These are phyloP conservation scores for Arremon brunneinucha DNA, from an alignment of 2,797 vertebrate species.

Conservation along the genomic window DNA sequence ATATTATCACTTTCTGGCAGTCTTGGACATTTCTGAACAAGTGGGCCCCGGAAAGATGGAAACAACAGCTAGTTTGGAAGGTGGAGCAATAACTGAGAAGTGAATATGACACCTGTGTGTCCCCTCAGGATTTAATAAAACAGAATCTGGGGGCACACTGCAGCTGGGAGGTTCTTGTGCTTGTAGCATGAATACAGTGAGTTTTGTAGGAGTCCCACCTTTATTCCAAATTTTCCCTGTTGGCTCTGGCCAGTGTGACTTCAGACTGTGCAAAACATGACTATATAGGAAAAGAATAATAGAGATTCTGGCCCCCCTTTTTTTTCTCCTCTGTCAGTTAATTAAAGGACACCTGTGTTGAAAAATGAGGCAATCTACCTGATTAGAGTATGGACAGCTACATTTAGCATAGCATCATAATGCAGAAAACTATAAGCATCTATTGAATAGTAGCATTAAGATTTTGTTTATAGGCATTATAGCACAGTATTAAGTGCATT, in stretches of 20 bases:
- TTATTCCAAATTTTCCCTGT: background rate
- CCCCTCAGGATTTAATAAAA: background rate
- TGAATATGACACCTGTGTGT: background rate
- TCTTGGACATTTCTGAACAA: background rate
- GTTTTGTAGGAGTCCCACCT: background rate
- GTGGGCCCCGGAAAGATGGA: background rate
- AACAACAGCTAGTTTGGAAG: background rate
- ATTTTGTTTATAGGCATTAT: background rate
- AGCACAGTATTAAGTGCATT: background rate
- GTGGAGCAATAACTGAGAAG: background rate
- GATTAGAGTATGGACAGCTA: background rate
- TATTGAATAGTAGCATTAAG: background rate
- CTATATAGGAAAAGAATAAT: background rate
- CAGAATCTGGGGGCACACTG: background rate
- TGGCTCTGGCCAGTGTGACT: background rate
- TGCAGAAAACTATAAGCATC: background rate
- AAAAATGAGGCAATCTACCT: background rate
- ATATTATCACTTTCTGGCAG: background rate
- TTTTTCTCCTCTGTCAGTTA: background rate
- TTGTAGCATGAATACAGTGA: accelerated
- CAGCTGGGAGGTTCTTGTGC: background rate
- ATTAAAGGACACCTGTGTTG: background rate
- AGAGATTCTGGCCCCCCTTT: background rate
- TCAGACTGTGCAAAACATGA: background rate
- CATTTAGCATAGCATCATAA: background rate